Conservation (phyloP, 2,888 invertebrate genomes). For the Smittia aterrima region DNA sequence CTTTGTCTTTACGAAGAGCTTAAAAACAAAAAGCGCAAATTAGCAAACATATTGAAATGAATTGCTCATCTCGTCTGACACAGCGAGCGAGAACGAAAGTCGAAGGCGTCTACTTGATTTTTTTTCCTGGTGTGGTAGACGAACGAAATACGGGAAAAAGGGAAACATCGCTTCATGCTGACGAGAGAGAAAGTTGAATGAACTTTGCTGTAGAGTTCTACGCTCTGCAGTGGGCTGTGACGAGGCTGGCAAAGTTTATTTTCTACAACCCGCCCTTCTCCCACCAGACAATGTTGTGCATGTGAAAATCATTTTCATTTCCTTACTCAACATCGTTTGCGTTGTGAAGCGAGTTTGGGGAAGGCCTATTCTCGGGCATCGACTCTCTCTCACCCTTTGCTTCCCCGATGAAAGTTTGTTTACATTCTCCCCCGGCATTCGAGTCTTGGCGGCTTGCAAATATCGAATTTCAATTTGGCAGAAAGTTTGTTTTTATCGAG, state of each 20-base stretch:
- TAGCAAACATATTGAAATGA: not conserved
- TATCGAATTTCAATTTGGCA: conserved; percentile 35
- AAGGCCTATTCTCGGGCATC: conserved; percentile 6
- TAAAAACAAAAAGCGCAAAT: too few relatives aligned
- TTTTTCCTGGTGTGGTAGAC: not conserved
- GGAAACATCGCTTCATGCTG: not conserved
- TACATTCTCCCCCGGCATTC: too few relatives aligned
- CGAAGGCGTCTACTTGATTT: not conserved
- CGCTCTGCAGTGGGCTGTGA: conserved; percentile 14
- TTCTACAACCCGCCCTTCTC: not conserved
- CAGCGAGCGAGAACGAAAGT: not conserved
- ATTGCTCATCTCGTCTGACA: not conserved
- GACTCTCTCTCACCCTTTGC: too few relatives aligned
- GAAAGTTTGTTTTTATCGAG: not conserved
- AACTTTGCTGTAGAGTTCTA: conserved; percentile 12
- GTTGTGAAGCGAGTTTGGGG: conserved; percentile 15
- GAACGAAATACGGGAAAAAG: not conserved
- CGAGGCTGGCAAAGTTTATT: not conserved
- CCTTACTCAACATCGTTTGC: conserved; percentile 30
- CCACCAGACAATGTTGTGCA: not conserved
- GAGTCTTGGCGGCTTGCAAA: not conserved
- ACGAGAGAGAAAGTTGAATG: conserved; percentile 1
- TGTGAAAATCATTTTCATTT: conserved; percentile 17
- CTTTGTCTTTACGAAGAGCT: not conserved
- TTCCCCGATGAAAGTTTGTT: too few relatives aligned